Evolutionary conservation across 2,113 vertebrate species (phyloP).

Genomic region (Coracopsis vasa): DNA sequence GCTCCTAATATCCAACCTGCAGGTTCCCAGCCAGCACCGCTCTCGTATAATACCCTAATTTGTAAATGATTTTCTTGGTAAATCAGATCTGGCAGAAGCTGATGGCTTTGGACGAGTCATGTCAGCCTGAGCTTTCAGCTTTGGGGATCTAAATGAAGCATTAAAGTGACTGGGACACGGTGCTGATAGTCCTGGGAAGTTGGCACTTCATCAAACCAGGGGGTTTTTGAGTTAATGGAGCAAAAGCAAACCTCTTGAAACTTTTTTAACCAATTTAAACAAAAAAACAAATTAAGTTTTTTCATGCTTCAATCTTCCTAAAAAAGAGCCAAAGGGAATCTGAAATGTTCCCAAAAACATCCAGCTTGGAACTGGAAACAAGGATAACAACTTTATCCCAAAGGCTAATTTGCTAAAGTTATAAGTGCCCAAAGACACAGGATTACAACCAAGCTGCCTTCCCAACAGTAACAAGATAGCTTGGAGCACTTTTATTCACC

Average conservation of each 20-base stretch:
- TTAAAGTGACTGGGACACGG: not conserved
- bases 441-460: not conserved
- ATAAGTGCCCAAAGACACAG: not conserved
- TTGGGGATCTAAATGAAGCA: not conserved
- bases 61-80: not conserved
- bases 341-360: slow-evolving; percentile 5
- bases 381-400: not conserved
- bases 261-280: not conserved
- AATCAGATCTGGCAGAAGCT: not conserved
- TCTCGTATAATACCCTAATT: not conserved
- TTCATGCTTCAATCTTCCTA: not conserved
- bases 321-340: slow-evolving; percentile 13
- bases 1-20: not conserved
- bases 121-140: not conserved
- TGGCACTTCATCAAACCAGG: not conserved
- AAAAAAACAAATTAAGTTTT: not conserved
- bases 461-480: not conserved
- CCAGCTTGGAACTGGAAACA: not conserved
- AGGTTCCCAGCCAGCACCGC: not conserved
- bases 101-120: not conserved
- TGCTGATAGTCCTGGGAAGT: fast-evolving
- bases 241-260: not conserved
- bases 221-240: not conserved
- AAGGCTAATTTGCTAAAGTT: not conserved
- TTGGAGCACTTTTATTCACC: not conserved